Conservation (phyloP, 2,888 invertebrate genomes). For the Leptinotarsa rubiginosa region DNA sequence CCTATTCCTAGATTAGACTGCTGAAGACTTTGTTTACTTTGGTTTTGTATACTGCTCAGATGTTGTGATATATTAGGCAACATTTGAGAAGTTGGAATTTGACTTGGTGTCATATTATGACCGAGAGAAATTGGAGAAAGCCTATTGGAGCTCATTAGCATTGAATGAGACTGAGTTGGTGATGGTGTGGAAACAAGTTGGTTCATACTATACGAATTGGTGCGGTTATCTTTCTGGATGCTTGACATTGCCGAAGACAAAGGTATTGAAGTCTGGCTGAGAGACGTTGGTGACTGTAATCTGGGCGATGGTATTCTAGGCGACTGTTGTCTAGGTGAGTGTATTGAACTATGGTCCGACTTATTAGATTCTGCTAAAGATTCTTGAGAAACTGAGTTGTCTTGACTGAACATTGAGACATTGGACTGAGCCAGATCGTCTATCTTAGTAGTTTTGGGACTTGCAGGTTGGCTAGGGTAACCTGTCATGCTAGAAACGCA, state of each 20-base stretch:
- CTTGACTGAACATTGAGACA: constrained; percentile 58
- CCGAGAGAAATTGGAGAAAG: constrained; percentile 39
- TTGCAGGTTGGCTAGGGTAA: constrained; percentile 58
- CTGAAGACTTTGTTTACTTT: constrained; percentile 26
- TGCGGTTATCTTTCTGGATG: constrained; percentile 42
- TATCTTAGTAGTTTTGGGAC: constrained; percentile 63
- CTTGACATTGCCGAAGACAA: constrained; percentile 38
- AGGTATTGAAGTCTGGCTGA: constrained; percentile 42
- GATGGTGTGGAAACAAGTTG: constrained; percentile 43
- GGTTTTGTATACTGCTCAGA: constrained; percentile 40
- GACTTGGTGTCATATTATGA: constrained; percentile 39
- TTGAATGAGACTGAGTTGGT: constrained; percentile 47
- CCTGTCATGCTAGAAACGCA: constrained; percentile 65
- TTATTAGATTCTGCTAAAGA: constrained; percentile 58
- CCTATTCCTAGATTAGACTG: constrained; percentile 24
- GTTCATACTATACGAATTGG: constrained; percentile 32
- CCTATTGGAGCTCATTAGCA: constrained; percentile 42
- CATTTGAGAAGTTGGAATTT: constrained; percentile 43
- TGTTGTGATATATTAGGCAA: constrained; percentile 46
- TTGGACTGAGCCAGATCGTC: constrained; percentile 63
- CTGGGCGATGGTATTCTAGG: constrained; percentile 51
- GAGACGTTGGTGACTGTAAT: constrained; percentile 40
- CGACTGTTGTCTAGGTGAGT: constrained; percentile 49
- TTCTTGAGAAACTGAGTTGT: constrained; percentile 61
- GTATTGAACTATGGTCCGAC: constrained; percentile 52